Conservation (phyloP, 2,888 invertebrate species). For the Elmis aenea region DNA sequence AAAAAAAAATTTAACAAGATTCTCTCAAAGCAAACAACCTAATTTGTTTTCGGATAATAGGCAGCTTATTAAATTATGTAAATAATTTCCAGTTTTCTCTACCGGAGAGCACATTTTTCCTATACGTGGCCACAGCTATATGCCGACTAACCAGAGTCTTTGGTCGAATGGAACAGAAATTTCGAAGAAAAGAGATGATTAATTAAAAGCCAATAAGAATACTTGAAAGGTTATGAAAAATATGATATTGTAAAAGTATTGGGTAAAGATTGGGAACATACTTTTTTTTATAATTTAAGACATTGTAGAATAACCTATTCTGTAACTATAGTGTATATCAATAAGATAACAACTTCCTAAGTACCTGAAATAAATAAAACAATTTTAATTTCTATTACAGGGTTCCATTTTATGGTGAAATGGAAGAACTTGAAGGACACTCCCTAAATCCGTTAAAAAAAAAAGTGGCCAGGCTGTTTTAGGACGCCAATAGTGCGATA, state of each 20-base stretch:
- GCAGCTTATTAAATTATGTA: slow-evolving; percentile 12
- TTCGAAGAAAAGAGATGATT: slow-evolving; percentile 16
- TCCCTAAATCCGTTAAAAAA: too few species aligned
- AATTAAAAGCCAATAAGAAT: slow-evolving; percentile 16
- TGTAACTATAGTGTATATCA: too few species aligned
- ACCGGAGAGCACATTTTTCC: slow-evolving; percentile 1
- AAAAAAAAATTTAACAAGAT: neutral
- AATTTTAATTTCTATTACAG: too few species aligned
- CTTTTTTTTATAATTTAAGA: too few species aligned
- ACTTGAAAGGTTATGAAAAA: slow-evolving; percentile 13
- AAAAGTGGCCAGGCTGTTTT: too few species aligned
- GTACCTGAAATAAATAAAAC: too few species aligned
- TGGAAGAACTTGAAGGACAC: too few species aligned
- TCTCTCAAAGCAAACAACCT: slow-evolving; percentile 1
- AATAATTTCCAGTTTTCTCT: slow-evolving; percentile 5
- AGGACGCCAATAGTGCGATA: too few species aligned
- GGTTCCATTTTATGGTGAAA: too few species aligned
- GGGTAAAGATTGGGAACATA: slow-evolving; percentile 4
- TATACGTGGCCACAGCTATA: slow-evolving; percentile 12
- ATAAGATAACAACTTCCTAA: too few species aligned
- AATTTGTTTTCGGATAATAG: slow-evolving; percentile 16
- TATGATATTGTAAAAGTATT: slow-evolving; percentile 12
- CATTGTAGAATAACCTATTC: too few species aligned
- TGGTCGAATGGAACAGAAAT: too few species aligned
- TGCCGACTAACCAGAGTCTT: slow-evolving; percentile 20